Percentiles rank a stretch among this genome's conserved stretches.
Evolutionary conservation across 2,888 invertebrate genomes (phyloP).

Genomic region (Metacarcinus magister): DNA sequence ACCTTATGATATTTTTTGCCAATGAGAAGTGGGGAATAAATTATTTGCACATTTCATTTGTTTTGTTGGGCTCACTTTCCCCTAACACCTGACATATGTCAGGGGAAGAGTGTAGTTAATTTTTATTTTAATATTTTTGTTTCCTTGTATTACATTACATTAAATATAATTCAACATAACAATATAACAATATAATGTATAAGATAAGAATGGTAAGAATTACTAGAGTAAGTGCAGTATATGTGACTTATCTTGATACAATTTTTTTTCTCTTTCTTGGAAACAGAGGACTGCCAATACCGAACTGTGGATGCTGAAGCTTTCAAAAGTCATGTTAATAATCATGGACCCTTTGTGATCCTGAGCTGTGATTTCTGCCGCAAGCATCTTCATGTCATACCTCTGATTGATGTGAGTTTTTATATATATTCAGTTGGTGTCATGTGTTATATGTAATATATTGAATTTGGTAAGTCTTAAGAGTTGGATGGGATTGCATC

Average conservation of each 20-base stretch:
- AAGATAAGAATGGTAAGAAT: neutral
- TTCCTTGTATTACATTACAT: too few relatives aligned
- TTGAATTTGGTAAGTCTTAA: too few relatives aligned
- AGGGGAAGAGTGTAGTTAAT: too few relatives aligned
- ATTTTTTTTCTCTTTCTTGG: neutral
- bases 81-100: too few relatives aligned
- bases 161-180: neutral
- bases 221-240: neutral
- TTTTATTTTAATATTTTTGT: too few relatives aligned
- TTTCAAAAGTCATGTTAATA: slow-evolving; percentile 76
- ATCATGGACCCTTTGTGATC: slow-evolving; percentile 76
- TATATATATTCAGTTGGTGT: neutral
- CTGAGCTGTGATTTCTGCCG: slow-evolving; percentile 78
- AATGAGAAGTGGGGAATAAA: too few relatives aligned
- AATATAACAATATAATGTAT: neutral
- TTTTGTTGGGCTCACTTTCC: too few relatives aligned
- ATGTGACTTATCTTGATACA: neutral
- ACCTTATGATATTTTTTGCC: too few relatives aligned
- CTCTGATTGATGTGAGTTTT: slow-evolving; percentile 78
- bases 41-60: too few relatives aligned
- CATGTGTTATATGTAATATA: neutral
- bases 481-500: too few relatives aligned
- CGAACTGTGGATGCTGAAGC: slow-evolving; percentile 80
- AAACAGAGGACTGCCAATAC: slow-evolving; percentile 77
- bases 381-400: slow-evolving; percentile 72